phyloP scores from a whole-genome alignment of 2,888 invertebrate species.

The Orgyia antiqua region DNA sequence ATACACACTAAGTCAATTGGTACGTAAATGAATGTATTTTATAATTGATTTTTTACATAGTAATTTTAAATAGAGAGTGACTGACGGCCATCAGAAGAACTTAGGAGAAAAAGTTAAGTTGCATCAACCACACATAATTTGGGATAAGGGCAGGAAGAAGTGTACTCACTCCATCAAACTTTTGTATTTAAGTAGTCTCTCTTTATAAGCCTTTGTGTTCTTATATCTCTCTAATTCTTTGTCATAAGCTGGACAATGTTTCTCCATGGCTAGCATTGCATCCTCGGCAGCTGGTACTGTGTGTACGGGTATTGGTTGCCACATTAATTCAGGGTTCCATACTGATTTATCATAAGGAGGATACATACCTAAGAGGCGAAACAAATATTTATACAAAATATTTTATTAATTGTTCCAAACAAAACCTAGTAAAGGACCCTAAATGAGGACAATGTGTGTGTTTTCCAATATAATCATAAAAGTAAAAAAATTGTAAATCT shows the following conservation, averaged over 20 bases:
- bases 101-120: too few species aligned
- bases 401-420: background rate
- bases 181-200: conserved; percentile 77
- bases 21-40: too few species aligned
- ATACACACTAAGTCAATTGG: too few species aligned
- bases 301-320: conserved; percentile 90
- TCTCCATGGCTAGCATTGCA: conserved; percentile 77
- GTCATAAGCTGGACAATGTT: conserved; percentile 82
- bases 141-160: too few species aligned
- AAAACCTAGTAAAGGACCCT: too few species aligned
- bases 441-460: too few species aligned
- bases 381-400: background rate
- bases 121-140: too few species aligned
- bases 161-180: conserved; percentile 79
- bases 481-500: too few species aligned
- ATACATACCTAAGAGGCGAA: conserved; percentile 78
- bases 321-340: conserved; percentile 80
- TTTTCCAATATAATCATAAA: too few species aligned
- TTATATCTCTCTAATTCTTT: conserved; percentile 69
- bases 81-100: too few species aligned
- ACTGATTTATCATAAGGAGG: conserved; percentile 77
- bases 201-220: conserved; percentile 71
- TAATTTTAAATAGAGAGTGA: too few species aligned
- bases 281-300: conserved; percentile 81
- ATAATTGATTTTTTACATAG: too few species aligned